phyloP scores from a whole-genome alignment of 2,113 vertebrate species.

The Cairina moschata region DNA sequence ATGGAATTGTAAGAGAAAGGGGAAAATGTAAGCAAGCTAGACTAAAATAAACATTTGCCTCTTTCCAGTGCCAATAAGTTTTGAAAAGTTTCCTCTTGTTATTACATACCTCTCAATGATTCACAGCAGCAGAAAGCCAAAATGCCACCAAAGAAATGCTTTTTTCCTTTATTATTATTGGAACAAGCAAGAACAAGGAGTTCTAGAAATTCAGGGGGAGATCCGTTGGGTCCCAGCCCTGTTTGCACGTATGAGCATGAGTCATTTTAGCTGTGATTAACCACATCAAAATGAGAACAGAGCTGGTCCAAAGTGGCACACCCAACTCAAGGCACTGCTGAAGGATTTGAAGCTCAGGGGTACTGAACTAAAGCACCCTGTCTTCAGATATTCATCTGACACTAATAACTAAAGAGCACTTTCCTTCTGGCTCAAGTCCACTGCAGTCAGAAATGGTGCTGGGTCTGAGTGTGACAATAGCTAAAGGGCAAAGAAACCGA shows the following conservation, averaged over 20 bases:
- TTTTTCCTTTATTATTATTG: constrained; percentile 30
- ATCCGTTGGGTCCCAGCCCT: not conserved
- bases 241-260: not conserved
- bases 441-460: not conserved
- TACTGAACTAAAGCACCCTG: not conserved
- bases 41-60: constrained; percentile 59
- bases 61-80: constrained; percentile 19
- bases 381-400: not conserved
- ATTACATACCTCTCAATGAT: constrained; percentile 40
- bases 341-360: not conserved
- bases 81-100: constrained; percentile 42
- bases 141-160: constrained; percentile 58
- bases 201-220: constrained; percentile 30
- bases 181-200: constrained; percentile 49
- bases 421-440: not conserved
- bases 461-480: not conserved
- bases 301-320: constrained; percentile 36
- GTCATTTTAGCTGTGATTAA: constrained; percentile 24
- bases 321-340: not conserved
- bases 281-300: not conserved
- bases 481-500: not conserved
- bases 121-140: constrained; percentile 53
- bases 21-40: constrained; percentile 40
- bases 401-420: not conserved
- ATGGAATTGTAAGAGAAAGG: not conserved